Conservation (phyloP, 2,797 vertebrate species). For the Vireo griseus region DNA sequence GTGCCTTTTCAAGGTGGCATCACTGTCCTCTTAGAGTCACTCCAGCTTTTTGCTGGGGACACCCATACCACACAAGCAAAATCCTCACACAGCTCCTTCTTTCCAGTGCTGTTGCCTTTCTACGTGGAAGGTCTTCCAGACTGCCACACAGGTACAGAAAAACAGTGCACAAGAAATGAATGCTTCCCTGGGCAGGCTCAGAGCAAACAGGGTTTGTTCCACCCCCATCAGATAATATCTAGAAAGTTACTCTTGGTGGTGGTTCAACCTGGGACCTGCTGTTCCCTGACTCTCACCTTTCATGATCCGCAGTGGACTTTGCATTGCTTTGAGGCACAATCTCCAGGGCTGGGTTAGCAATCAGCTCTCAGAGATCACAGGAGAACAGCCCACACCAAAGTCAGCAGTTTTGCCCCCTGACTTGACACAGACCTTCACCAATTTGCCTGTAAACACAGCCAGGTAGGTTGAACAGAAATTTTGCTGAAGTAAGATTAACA, state of each 20-base stretch:
- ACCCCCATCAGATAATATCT: not conserved
- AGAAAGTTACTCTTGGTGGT: not conserved
- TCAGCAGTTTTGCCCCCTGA: not conserved
- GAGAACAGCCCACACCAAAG: not conserved
- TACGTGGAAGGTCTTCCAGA: not conserved
- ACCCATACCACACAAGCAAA: not conserved
- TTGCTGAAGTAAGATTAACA: not conserved
- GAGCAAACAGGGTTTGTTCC: not conserved
- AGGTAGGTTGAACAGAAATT: not conserved
- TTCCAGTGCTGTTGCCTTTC: not conserved
- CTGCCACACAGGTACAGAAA: not conserved
- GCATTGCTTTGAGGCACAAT: not conserved
- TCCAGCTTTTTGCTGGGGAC: not conserved
- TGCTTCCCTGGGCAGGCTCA: not conserved
- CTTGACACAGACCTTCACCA: not conserved
- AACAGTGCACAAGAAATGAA: not conserved
- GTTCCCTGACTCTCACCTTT: not conserved
- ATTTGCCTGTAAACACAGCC: not conserved
- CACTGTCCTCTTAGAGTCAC: not conserved
- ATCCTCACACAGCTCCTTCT: not conserved
- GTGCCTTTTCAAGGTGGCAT: not conserved
- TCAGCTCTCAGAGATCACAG: not conserved
- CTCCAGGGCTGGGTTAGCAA: not conserved
- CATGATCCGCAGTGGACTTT: not conserved
- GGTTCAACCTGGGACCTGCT: not conserved